Base-by-base conservation (phyloP, 1,140 invertebrate genomes). In the Thereuonema tuberculata region DNA sequence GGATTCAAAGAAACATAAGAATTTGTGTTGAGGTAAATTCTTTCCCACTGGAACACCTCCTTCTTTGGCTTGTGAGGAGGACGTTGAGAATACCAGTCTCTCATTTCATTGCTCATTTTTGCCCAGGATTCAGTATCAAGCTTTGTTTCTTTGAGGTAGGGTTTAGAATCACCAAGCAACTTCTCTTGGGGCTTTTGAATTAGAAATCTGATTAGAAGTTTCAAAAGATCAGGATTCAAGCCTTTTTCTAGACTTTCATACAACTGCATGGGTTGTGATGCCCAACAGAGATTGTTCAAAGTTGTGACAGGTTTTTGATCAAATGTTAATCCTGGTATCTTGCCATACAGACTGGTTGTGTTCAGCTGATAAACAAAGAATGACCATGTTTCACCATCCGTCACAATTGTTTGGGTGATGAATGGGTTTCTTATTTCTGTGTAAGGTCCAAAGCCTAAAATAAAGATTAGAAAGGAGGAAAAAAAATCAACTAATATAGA, bases 341-440 rank as follows among this genome's bases (percentile, higher is more conserved):
- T n/a, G 61, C 73, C 71, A 65, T 85, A 77, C 54, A 90, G 66
- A 14, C 81, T 67, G 47, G 84, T 80, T 1, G 90, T 94, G 70
- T 96, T 96, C 26, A 95, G 68, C 73, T 96, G 93, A 70, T 94
- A 95, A 5, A 82, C 76, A 69, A 82, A 88, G 63, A 95, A 90
- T 1, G 83, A 84, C 81, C 86, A 92, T 0, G 78, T 69, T 65
- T 85, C 79, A 0, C 91, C 91, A 77, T 95, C 84, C 1, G 88
- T 89, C 26, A 93, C 77, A 50, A 94, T 73, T 2, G 83, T 84
- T 79, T 95, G 92, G 28, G 84, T 86, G 3, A 83, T 79, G 27
- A 95, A 70, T 15, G 93, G 93, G 72, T 95, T 94, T 0, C 87
- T 91, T 3, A 93, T 64, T 58, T 95, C 90, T 67, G 88, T 83